phyloP scores from a whole-genome alignment of 2,888 invertebrate genomes.

The Eupithecia exiguata region DNA sequence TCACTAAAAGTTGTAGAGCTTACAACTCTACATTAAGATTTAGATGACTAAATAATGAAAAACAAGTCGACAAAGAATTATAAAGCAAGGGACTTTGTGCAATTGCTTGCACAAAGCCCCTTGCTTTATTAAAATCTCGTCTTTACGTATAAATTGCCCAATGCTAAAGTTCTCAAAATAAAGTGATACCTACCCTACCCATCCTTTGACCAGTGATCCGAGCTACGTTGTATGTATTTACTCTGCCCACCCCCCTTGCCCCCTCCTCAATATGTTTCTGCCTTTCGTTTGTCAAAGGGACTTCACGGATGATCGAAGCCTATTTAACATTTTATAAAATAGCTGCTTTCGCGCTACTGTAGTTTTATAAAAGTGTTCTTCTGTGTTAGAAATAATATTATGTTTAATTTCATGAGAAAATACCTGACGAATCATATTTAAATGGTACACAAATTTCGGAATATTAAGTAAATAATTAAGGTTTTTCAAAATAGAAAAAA shows the following conservation, averaged over 20 bases:
- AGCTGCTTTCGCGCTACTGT: background rate
- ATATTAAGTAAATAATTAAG: background rate
- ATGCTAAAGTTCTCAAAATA: conserved; percentile 11
- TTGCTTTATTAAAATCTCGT: no score
- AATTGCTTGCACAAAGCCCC: no score
- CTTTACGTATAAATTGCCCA: background rate
- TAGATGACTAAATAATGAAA: no score
- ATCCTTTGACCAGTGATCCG: conserved; percentile 32
- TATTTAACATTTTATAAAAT: conserved; percentile 24
- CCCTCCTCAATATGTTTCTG: conserved; percentile 28
- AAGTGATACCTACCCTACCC: conserved; percentile 3
- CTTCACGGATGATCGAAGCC: conserved; percentile 17
- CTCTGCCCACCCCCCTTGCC: conserved; percentile 1
- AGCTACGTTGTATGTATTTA: conserved; percentile 28
- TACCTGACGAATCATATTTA: background rate
- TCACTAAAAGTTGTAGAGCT: no score
- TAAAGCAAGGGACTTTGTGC: background rate
- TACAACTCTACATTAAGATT: no score
- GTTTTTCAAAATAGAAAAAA: no score
- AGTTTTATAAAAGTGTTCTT: background rate
- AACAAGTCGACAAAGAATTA: background rate
- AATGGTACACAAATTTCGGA: background rate
- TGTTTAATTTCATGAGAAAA: background rate
- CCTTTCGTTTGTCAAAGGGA: conserved; percentile 29
- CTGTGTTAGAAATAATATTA: background rate